Base-by-base conservation (phyloP, 2,888 invertebrate species). In the Acrocyrtus sp. region DNA sequence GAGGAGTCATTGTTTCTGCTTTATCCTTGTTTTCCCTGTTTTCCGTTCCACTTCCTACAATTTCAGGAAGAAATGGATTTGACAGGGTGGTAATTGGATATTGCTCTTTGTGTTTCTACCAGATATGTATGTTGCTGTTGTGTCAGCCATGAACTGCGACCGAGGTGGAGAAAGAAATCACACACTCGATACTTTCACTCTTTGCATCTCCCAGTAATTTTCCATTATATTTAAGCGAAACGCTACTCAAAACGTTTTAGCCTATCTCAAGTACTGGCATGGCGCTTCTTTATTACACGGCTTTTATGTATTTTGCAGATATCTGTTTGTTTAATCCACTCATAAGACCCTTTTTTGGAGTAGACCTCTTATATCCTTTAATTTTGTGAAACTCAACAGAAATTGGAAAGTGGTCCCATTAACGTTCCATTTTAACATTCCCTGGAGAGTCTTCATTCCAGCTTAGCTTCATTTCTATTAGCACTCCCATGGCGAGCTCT, bases 81-180 rank as follows among this genome's bases (percentile, higher is more conserved):
- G 65, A 65, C 65, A 65, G 65, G 27, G 47, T 56, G 56, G 65
- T 65, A 65, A 65, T 65, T 56, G 65, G 47, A 65, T 47, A 54
- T 48, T 8, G 5, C 5, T 5, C 6, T 12, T 12, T 34, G 5
- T 34, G 6, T 34, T 34, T 34, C 34, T 34, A 34, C 6, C 12
- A 12, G 34, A 34, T 34, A 5, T 34, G 34, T 34, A n/a, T n/a
- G n/a, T n/a, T n/a, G n/a, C n/a, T n/a, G n/a, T n/a, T n/a, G 34
- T 8, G 34, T 34, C 5, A 12, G 34, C 34, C 34, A 34, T 34
- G 34, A 34, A 34, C 34, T 12, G 34, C 34, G 12, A 34, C 34
- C 34, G 12, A 34, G 34, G 34, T n/a, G n/a, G n/a, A n/a, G n/a
- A n/a, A n/a, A n/a, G 34, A 34, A 34, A 34, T 34, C 34, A 34